These are phyloP conservation scores for Paradoxurus hermaphroditus DNA, from an alignment of 2,113 vertebrate species.

Conservation along the genomic window DNA sequence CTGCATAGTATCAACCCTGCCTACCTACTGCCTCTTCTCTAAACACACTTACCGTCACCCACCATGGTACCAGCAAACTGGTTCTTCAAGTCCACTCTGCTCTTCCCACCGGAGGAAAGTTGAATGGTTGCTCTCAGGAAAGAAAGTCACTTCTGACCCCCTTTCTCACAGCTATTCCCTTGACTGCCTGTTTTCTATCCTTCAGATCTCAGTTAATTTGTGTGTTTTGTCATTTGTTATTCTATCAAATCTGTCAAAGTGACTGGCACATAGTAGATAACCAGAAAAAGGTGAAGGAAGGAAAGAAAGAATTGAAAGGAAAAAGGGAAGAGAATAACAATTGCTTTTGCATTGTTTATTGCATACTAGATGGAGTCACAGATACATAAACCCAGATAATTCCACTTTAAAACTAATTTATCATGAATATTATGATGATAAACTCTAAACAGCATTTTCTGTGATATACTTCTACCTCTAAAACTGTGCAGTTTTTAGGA, in stretches of 20 bases:
- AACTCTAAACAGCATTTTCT: neutral
- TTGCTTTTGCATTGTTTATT: neutral
- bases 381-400: neutral
- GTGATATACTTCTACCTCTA: neutral
- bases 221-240: neutral
- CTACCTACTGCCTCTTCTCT: neutral
- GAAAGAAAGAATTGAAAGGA: neutral
- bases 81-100: neutral
- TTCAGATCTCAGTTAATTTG: neutral
- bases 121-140: neutral
- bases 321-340: neutral
- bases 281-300: neutral
- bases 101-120: neutral
- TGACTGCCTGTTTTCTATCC: neutral
- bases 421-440: neutral
- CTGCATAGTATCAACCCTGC: neutral
- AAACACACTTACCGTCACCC: neutral
- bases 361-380: neutral
- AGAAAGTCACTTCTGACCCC: neutral
- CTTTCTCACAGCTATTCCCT: neutral
- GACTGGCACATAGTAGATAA: neutral
- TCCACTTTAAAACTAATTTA: neutral
- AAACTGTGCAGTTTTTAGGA: neutral
- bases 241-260: neutral
- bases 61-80: neutral